phyloP scores from a whole-genome alignment of 2,113 vertebrate genomes.

The Procavia capensis region DNA sequence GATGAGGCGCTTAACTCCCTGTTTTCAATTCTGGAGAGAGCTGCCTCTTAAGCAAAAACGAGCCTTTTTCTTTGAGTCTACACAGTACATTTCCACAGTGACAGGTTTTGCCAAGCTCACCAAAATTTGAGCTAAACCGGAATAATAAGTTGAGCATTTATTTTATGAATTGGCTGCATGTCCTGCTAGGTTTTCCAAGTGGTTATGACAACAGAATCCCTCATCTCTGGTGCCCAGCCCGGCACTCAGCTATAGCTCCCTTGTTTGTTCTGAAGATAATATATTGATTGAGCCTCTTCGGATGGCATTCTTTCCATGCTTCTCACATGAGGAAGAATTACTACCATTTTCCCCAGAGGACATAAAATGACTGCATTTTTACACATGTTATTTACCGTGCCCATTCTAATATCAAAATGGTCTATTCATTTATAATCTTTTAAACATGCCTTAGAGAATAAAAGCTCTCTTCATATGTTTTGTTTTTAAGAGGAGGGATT shows the following conservation, averaged over 20 bases:
- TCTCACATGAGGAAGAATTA: constrained; percentile 80
- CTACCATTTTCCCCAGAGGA: constrained; percentile 67
- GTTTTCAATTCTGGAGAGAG: constrained; percentile 64
- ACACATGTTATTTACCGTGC: constrained; percentile 80
- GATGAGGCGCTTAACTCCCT: constrained; percentile 64
- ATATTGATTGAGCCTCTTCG: constrained; percentile 72
- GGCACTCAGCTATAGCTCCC: constrained; percentile 67
- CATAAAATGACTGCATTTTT: constrained; percentile 72
- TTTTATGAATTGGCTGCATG: constrained; percentile 81
- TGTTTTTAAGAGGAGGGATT: constrained; percentile 82
- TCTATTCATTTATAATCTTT: constrained; percentile 93
- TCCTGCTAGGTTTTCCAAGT: constrained; percentile 73
- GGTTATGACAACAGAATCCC: constrained; percentile 80
- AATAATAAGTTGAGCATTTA: constrained; percentile 84
- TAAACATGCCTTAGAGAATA: constrained; percentile 91
- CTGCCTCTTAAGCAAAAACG: constrained; percentile 64
- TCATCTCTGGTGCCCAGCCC: constrained; percentile 77
- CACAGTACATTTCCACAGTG: constrained; percentile 71
- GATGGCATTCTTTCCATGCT: constrained; percentile 65
- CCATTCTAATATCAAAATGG: constrained; percentile 90
- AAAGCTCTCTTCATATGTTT: constrained; percentile 85
- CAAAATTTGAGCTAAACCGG: constrained; percentile 82
- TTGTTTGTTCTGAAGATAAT: constrained; percentile 82
- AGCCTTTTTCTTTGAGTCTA: constrained; percentile 50
- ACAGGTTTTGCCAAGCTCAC: constrained; percentile 81